Base-by-base conservation (phyloP, 1,140 invertebrate species). In the Stegodyphus mimosarum region DNA sequence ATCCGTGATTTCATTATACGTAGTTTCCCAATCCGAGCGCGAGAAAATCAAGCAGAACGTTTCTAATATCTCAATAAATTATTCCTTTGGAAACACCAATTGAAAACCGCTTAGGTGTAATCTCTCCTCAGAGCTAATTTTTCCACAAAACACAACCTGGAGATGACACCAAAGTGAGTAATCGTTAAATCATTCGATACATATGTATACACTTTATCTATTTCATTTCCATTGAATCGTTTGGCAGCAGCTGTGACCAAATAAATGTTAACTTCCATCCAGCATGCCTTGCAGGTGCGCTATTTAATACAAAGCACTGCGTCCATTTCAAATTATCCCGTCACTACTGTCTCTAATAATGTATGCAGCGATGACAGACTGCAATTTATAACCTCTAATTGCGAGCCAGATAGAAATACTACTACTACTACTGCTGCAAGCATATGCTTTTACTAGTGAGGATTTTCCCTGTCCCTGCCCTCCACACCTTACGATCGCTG, bases 361-460 rank as follows among this genome's bases (percentile, higher is more conserved):
- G 70, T 17, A 81, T 81, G 78, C 80, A 66, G 80, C 13, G 80
- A 83, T 83, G 80, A 83, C 80, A 83, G 69, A 71, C 13, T 5
- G 72, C 80, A 83, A 83, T 83, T 83, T 83, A 83, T 83, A 83
- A 83, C 69, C 71, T 74, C 71, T 83, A 83, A 83, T 83, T 83
- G 80, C 80, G 60, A 9, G 9, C 9, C 55, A 60, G 55, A 60
- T 60, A 60, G 55, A 60, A 60, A 60, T 60, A 60, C 55, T 15
- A 60, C 15, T 60, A 11, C 15, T 11, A 15, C 33, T 33, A 33
- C 33, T 33, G 3, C 33, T 1, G 3, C 33, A 33, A 33, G 33
- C 33, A 33, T 33, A 33, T 33, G 33, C 33, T 33, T 33, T 33
- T 33, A 33, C 33, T 33, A 33, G 33, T 33, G 33, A 33, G 33